phyloP scores from a whole-genome alignment of 2,797 vertebrate species.

The Hypotaenidia philippensis region DNA sequence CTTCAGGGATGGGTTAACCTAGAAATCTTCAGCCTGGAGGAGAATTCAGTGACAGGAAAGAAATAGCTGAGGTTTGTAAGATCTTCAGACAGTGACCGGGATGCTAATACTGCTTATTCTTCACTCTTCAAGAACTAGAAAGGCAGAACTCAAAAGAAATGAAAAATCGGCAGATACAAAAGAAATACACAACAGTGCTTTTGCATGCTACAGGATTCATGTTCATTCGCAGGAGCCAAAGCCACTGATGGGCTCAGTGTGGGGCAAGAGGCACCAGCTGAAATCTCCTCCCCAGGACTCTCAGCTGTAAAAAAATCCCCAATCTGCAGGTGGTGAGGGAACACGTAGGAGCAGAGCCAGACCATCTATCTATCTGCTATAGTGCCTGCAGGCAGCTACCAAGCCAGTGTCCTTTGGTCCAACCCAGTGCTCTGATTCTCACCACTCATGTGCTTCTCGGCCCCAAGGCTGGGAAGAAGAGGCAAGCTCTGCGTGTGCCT shows the following conservation, averaged over 20 bases:
- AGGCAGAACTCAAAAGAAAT: neutral
- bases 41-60: neutral
- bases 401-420: neutral
- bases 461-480: neutral
- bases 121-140: neutral
- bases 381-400: neutral
- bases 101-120: neutral
- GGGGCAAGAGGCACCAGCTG: neutral
- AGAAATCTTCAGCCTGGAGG: neutral
- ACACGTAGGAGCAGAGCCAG: neutral
- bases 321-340: neutral
- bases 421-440: neutral
- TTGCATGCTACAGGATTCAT: neutral
- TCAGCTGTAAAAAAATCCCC: neutral
- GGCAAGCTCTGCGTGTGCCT: neutral
- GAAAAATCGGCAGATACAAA: neutral
- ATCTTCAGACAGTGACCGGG: neutral
- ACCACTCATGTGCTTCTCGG: neutral
- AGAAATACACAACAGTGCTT: neutral
- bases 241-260: fast-evolving
- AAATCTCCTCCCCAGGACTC: neutral
- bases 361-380: fast-evolving
- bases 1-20: neutral
- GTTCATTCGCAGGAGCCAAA: neutral
- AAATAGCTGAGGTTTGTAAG: neutral